Conservation (phyloP, 2,113 vertebrate species). For the Guaruba guarouba region DNA sequence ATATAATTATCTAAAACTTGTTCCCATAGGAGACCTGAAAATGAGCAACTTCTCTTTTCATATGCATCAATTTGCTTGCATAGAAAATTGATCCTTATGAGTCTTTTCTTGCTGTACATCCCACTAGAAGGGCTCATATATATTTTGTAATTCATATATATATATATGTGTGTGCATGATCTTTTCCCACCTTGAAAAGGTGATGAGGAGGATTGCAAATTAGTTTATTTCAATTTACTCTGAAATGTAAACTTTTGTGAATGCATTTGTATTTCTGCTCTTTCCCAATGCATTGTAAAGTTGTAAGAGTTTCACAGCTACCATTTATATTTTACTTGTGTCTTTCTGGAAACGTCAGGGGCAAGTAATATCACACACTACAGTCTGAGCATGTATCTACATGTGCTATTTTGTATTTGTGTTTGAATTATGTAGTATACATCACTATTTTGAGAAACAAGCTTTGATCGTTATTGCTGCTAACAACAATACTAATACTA, state of each 20-base stretch:
- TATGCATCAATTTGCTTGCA: background rate
- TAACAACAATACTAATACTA: background rate
- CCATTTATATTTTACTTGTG: background rate
- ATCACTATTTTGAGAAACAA: background rate
- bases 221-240: background rate
- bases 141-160: background rate
- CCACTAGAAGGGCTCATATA: background rate
- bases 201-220: background rate
- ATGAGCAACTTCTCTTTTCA: background rate
- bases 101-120: background rate
- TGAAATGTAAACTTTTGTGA: background rate
- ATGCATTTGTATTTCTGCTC: background rate
- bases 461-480: slow-evolving; percentile 2
- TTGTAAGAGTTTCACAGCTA: background rate
- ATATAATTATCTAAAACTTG: background rate
- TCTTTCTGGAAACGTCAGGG: background rate
- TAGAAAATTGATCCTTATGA: background rate
- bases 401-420: background rate
- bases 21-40: background rate
- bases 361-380: background rate
- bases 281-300: background rate
- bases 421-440: background rate
- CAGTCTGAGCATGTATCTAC: background rate
- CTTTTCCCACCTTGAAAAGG: background rate
- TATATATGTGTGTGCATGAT: background rate